Evolutionary conservation across 2,888 invertebrate genomes (phyloP).

Genomic region (Agriopis marginaria): DNA sequence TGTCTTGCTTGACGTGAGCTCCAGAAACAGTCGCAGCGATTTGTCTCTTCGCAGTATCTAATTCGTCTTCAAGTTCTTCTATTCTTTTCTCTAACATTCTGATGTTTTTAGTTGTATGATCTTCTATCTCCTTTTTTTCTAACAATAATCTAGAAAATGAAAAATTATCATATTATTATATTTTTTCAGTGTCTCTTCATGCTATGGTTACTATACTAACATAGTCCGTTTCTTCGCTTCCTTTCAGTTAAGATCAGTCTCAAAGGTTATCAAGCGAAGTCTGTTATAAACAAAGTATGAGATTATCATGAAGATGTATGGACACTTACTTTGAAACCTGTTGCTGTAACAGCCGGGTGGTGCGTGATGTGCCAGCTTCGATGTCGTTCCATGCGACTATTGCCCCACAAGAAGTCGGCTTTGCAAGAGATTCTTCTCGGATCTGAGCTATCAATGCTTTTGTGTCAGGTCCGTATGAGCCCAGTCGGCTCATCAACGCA

Average conservation of each 20-base stretch:
- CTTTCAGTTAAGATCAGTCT: too few relatives aligned
- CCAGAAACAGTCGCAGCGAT: conserved; percentile 59
- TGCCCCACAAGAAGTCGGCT: conserved; percentile 47
- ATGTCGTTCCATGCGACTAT: conserved; percentile 55
- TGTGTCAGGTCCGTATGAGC: conserved; percentile 60
- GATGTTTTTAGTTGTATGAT: conserved; percentile 55
- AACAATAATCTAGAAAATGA: conserved; percentile 62
- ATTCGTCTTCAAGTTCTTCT: conserved; percentile 65
- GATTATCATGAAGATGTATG: background rate
- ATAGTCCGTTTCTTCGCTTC: too few relatives aligned
- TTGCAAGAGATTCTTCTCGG: conserved; percentile 48
- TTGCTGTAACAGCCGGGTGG: conserved; percentile 55
- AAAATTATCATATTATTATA: background rate
- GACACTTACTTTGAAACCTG: conserved; percentile 63
- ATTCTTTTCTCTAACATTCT: conserved; percentile 61
- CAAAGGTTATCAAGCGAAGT: too few relatives aligned
- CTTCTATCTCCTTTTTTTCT: conserved; percentile 69
- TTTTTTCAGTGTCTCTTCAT: too few relatives aligned
- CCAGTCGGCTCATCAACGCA: conserved; percentile 67
- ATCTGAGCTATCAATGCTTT: conserved; percentile 59
- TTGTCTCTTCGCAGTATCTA: conserved; percentile 68
- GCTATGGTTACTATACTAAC: too few relatives aligned
- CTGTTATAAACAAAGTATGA: too few relatives aligned
- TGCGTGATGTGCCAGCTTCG: conserved; percentile 37
- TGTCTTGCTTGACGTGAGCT: conserved; percentile 64